Evolutionary conservation across 2,888 invertebrate genomes (phyloP).

Genomic region (Kuschelorhynchus macadamiae): DNA sequence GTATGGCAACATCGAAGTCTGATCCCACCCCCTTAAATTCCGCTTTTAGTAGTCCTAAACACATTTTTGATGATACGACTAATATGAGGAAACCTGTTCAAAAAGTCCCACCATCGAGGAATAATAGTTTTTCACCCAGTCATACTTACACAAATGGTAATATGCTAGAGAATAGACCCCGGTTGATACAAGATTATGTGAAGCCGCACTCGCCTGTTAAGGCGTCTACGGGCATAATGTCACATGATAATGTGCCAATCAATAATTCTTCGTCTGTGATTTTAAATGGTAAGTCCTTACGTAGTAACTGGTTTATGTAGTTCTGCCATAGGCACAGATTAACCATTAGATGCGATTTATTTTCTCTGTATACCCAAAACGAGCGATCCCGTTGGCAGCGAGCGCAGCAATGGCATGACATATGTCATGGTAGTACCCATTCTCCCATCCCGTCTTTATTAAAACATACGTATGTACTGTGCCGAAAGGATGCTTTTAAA

Average conservation of each 20-base stretch:
- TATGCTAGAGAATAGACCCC: slow-evolving; percentile 21
- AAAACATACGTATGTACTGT: too few relatives aligned
- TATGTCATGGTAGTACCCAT: too few relatives aligned
- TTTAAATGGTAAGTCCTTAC: slow-evolving; percentile 57
- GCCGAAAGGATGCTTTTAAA: too few relatives aligned
- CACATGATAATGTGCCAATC: slow-evolving; percentile 72
- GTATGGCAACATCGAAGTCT: slow-evolving; percentile 68
- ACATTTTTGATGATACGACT: slow-evolving; percentile 70
- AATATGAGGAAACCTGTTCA: slow-evolving; percentile 76
- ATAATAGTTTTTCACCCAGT: slow-evolving; percentile 64
- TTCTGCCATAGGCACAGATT: too few relatives aligned
- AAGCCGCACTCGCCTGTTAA: slow-evolving; percentile 80
- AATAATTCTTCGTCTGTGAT: slow-evolving; percentile 51
- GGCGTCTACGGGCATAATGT: slow-evolving; percentile 73
- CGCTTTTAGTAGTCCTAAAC: slow-evolving; percentile 71
- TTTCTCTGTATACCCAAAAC: too few relatives aligned
- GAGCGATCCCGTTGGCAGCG: too few relatives aligned
- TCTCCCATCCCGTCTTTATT: too few relatives aligned
- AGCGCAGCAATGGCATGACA: too few relatives aligned
- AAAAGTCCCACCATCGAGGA: slow-evolving; percentile 85
- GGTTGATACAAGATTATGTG: slow-evolving; percentile 70
- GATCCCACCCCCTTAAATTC: slow-evolving; percentile 70
- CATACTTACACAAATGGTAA: slow-evolving; percentile 51
- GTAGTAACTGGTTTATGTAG: too few relatives aligned
- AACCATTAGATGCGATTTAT: too few relatives aligned